Evolutionary conservation across 1,140 invertebrate genomes (phyloP).

Genomic region (Drosophila sturtevanti): DNA sequence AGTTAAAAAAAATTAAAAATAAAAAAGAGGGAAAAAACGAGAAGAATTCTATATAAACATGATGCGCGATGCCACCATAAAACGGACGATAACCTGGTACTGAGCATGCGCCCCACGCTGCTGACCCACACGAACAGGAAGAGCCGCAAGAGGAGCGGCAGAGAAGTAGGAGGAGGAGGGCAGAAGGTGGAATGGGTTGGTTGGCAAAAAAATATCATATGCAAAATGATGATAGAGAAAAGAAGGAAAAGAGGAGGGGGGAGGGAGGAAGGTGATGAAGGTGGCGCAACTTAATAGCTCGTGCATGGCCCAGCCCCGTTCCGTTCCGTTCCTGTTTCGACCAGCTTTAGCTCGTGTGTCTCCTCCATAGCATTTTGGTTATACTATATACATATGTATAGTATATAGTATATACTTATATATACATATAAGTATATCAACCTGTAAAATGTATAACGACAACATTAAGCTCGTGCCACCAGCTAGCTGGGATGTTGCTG

Average conservation of each 20-base stretch:
- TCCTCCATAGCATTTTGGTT: slow-evolving; percentile 27
- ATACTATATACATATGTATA: too few species aligned
- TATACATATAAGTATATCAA: slow-evolving; percentile 48
- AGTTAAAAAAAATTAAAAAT: neutral
- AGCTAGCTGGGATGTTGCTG: slow-evolving; percentile 58
- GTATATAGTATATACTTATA: neutral
- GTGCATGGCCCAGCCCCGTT: slow-evolving; percentile 36
- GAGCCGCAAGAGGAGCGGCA: neutral
- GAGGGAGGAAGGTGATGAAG: slow-evolving; percentile 18
- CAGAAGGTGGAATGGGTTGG: neutral
- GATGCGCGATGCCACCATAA: slow-evolving; percentile 77
- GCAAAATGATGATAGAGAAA: slow-evolving; percentile 20
- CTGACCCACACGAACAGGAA: slow-evolving; percentile 45
- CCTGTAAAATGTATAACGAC: slow-evolving; percentile 80
- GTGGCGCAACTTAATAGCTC: slow-evolving; percentile 62
- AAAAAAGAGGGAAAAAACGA: too few species aligned
- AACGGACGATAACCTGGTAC: slow-evolving; percentile 66
- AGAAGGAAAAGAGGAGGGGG: slow-evolving; percentile 19
- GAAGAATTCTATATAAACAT: slow-evolving; percentile 76
- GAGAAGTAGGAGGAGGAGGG: neutral
- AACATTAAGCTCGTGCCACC: slow-evolving; percentile 82
- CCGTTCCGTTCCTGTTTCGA: neutral
- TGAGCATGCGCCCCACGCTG: slow-evolving; percentile 43
- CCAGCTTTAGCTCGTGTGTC: slow-evolving; percentile 40
- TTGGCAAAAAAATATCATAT: slow-evolving; percentile 15